Base-by-base conservation (phyloP, 1,140 invertebrate species). In the Bombus sibiricus region DNA sequence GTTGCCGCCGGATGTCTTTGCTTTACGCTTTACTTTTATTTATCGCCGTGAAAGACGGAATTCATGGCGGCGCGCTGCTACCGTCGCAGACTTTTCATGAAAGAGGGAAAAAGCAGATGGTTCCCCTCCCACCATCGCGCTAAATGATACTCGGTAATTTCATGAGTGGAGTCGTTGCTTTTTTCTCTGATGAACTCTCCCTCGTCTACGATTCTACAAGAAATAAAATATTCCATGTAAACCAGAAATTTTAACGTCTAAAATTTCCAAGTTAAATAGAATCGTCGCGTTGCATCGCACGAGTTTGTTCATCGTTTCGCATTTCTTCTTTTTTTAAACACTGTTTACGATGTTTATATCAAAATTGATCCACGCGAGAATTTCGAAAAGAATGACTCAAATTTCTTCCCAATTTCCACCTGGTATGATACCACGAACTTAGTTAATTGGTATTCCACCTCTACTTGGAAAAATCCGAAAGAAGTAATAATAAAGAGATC, bases 11-110 rank as follows among this genome's bases (percentile, higher is more conserved):
- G 87, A 86, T 90, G 89, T 86, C 92, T 92, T 91, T 92, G 88
- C 87, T 86, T 87, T 87, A 85, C 84, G 88, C 81, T 89, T 91
- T 78, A 90, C 74, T 92, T 91, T 92, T 92, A 92, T 92, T 92
- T 92, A 91, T 92, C 89, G 90, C 83, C 59, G 77, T 86, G 86
- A 88, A 88, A 88, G 81, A 78, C 75, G 85, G 74, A 91, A 92
- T 86, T 88, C 87, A 59, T 77, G 66, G 34, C 64, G 77, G 64
- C 71, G 41, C 59, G 22, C 43, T 66, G 57, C 41, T 53, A 41
- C n/a, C 75, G 39, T 73, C 66, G 66, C 22, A 37, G 74, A 84
- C 59, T 80, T 87, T 79, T 78, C 74, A 34, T 74, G 47, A 15
- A 32, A 37, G 9, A 18, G 37, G 53, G 18, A 59, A 68, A 62